These are phyloP conservation scores for Laterallus jamaicensis DNA, from an alignment of 2,113 vertebrate species.

Conservation along the genomic window DNA sequence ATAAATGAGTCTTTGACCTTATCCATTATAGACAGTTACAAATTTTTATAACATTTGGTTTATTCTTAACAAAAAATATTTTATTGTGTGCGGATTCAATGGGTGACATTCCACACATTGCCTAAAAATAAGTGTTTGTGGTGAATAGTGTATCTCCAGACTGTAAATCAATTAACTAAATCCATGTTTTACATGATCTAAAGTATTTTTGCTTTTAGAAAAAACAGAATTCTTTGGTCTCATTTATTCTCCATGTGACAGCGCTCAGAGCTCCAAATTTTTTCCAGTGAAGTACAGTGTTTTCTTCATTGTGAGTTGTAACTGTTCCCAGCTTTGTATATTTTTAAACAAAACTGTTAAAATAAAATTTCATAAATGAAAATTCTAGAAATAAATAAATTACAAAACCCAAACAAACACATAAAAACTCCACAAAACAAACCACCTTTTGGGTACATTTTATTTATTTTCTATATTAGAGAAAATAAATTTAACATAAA, in stretches of 20 bases:
- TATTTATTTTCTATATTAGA: background rate
- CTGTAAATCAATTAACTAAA: constrained; percentile 27
- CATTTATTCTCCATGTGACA: constrained; percentile 26
- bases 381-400: background rate
- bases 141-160: background rate
- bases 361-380: background rate
- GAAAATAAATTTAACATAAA: background rate
- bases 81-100: background rate
- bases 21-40: background rate
- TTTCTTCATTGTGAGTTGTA: constrained; percentile 24
- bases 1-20: background rate
- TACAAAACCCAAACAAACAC: background rate
- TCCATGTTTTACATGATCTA: constrained; percentile 27
- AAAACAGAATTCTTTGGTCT: constrained; percentile 10
- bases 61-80: background rate
- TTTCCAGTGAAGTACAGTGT: background rate
- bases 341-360: constrained; percentile 18
- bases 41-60: background rate
- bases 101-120: background rate
- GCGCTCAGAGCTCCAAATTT: background rate
- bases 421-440: background rate
- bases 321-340: constrained; percentile 25
- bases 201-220: constrained; percentile 46
- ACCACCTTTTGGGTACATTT: background rate
- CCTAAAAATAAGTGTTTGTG: background rate